These are phyloP conservation scores for Helicorthomorpha holstii DNA, from an alignment of 1,140 invertebrate species.

Conservation along the genomic window DNA sequence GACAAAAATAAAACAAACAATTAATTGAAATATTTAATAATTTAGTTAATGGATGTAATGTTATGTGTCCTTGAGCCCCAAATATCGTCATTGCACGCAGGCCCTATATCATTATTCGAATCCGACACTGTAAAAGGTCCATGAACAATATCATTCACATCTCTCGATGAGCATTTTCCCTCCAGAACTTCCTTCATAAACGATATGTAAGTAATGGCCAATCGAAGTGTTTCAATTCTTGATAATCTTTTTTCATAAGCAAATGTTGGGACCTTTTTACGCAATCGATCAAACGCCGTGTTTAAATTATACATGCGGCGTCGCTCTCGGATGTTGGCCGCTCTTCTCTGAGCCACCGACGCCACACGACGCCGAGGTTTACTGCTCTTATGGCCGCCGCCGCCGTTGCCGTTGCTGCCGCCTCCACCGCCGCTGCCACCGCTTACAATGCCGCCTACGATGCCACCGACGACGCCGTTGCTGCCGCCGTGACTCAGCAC, in stretches of 20 bases:
- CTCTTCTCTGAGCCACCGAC: conserved; percentile 69
- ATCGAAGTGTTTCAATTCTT: conserved; percentile 86
- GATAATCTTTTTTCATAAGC: conserved; percentile 96
- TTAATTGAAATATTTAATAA: too few relatives aligned
- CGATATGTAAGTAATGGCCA: conserved; percentile 96
- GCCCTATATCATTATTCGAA: too few relatives aligned
- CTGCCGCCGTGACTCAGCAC: background rate
- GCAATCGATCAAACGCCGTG: conserved; percentile 85
- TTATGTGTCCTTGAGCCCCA: too few relatives aligned
- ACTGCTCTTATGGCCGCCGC: background rate
- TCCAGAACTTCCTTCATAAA: conserved; percentile 80
- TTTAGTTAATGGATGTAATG: too few relatives aligned
- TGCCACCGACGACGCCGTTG: background rate
- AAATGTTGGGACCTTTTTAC: conserved; percentile 85
- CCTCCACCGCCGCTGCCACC: background rate
- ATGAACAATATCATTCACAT: too few relatives aligned
- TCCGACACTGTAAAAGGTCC: too few relatives aligned
- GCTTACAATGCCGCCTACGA: background rate
- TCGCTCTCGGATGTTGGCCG: conserved; percentile 86
- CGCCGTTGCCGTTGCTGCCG: background rate
- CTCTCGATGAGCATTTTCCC: too few relatives aligned
- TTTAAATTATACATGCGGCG: conserved; percentile 94
- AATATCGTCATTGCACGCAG: too few relatives aligned
- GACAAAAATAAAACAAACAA: too few relatives aligned
- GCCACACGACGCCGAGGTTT: conserved; percentile 73